phyloP scores from a whole-genome alignment of 1,140 invertebrate genomes.

The Drosophila miranda region DNA sequence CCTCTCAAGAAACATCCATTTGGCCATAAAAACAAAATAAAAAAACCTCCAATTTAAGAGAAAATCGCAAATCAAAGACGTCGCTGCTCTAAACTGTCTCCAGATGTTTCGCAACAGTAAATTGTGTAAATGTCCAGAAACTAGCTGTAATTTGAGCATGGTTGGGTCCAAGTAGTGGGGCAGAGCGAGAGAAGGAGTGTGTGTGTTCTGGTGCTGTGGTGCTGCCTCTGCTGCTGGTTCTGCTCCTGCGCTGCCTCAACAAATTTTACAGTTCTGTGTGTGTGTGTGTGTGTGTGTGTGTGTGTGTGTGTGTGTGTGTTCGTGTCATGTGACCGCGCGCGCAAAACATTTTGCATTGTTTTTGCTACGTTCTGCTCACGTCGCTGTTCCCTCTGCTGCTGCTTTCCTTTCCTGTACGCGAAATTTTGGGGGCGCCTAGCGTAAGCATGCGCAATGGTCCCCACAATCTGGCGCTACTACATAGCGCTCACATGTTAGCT shows the following conservation, averaged over 20 bases:
- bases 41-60: no score
- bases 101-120: no score
- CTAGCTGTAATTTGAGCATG: no score
- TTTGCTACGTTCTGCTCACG: conserved; percentile 23
- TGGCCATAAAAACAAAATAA: background rate
- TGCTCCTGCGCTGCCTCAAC: conserved; percentile 73
- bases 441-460: conserved; percentile 68
- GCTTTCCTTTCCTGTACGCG: conserved; percentile 38
- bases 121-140: no score
- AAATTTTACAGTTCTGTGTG: conserved; percentile 42
- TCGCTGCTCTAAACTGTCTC: no score
- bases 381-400: conserved; percentile 24
- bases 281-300: conserved; percentile 7
- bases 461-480: no score
- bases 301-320: conserved; percentile 44
- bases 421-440: conserved; percentile 59
- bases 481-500: conserved; percentile 50
- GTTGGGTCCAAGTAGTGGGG: background rate
- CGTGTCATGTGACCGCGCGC: conserved; percentile 77
- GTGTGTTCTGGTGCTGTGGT: background rate
- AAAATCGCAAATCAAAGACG: no score
- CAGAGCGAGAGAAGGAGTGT: conserved; percentile 1
- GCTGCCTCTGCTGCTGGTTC: conserved; percentile 15
- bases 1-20: background rate
- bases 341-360: conserved; percentile 67